These are phyloP conservation scores for Ypsolopha scabrella DNA, from an alignment of 2,888 invertebrate species.

Conservation along the genomic window DNA sequence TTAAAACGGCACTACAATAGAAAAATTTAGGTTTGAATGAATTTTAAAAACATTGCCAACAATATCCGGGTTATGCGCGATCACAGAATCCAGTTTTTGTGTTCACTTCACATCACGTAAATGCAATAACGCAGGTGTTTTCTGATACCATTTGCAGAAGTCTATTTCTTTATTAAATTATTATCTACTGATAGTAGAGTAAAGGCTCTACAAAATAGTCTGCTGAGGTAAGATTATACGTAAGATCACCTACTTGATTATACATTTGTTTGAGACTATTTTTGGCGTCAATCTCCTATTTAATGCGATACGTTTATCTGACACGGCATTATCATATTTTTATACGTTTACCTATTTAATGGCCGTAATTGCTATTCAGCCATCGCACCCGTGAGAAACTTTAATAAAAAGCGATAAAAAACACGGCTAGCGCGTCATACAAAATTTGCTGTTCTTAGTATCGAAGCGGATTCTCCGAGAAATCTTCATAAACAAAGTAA, in stretches of 20 bases:
- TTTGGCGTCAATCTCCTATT: not conserved
- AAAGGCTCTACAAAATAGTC: too few relatives aligned
- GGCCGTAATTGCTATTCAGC: slow-evolving; percentile 34
- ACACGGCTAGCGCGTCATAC: slow-evolving; percentile 28
- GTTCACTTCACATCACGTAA: too few relatives aligned
- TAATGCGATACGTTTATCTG: not conserved
- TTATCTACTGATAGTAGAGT: too few relatives aligned
- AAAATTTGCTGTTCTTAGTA: slow-evolving; percentile 44
- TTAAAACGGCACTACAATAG: slow-evolving; percentile 1
- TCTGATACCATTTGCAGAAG: too few relatives aligned
- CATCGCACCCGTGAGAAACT: slow-evolving; percentile 51
- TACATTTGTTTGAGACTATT: not conserved
- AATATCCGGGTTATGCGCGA: too few relatives aligned
- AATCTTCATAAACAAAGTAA: slow-evolving; percentile 20
- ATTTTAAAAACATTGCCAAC: not conserved
- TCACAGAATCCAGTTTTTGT: too few relatives aligned
- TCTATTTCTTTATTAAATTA: too few relatives aligned
- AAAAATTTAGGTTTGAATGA: not conserved
- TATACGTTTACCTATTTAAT: slow-evolving; percentile 25
- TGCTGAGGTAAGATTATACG: too few relatives aligned
- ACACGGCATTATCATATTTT: slow-evolving; percentile 15
- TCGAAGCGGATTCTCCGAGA: slow-evolving; percentile 51
- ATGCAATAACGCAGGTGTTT: too few relatives aligned
- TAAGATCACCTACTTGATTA: not conserved
- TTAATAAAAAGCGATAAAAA: slow-evolving; percentile 36